Evolutionary conservation across 2,888 invertebrate species (phyloP).

Genomic region (Thera obeliscata): DNA sequence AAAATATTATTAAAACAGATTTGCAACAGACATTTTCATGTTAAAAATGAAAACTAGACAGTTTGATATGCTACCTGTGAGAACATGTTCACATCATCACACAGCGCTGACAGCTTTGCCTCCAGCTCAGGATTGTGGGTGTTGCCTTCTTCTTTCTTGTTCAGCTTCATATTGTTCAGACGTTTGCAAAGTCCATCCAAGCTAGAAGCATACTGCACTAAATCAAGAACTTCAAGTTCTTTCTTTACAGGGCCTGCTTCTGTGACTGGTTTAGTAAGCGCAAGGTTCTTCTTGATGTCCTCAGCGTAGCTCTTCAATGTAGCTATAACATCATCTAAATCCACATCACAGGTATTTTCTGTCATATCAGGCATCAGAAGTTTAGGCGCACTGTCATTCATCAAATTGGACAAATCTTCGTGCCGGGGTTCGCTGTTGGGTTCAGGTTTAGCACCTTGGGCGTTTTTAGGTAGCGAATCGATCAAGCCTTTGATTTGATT

Average conservation of each 20-base stretch:
- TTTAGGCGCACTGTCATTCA: conserved; percentile 62
- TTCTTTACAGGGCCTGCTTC: conserved; percentile 25
- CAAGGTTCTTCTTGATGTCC: conserved; percentile 61
- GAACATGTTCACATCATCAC: conserved; percentile 70
- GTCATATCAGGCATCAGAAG: conserved; percentile 68
- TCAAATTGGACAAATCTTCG: conserved; percentile 61
- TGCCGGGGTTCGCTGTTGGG: conserved; percentile 47
- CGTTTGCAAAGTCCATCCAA: conserved; percentile 70
- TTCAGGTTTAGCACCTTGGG: conserved; percentile 32
- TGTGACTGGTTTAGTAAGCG: conserved; percentile 41
- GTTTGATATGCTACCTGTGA: conserved; percentile 57
- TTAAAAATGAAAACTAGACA: not conserved
- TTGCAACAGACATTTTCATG: not conserved
- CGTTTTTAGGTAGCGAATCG: conserved; percentile 51
- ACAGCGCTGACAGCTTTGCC: conserved; percentile 61
- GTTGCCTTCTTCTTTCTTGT: conserved; percentile 49
- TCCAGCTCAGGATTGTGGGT: conserved; percentile 64
- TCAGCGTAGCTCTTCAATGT: conserved; percentile 67
- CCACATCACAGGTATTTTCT: conserved; percentile 53
- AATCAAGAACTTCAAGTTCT: conserved; percentile 55
- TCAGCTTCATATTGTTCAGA: conserved; percentile 62
- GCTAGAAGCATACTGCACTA: conserved; percentile 64
- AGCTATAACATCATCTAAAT: conserved; percentile 64
- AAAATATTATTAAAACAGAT: conserved; percentile 32
- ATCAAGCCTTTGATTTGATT: conserved; percentile 66